phyloP scores from a whole-genome alignment of 64 coral and sea anemone species.

The Porites lutea region DNA sequence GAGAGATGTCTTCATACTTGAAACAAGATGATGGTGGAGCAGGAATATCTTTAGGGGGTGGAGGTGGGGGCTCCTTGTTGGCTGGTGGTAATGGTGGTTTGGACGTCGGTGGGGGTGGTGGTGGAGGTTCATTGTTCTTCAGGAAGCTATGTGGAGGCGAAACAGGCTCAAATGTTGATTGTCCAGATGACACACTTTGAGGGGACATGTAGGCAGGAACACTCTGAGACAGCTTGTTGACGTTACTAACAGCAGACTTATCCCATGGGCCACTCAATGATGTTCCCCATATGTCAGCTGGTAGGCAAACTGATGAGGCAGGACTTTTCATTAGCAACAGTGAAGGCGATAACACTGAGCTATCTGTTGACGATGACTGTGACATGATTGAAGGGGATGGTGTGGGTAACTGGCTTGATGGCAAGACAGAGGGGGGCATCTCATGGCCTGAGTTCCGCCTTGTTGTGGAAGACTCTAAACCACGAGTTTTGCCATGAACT shows the following conservation, averaged over 20 bases:
- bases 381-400: conserved; percentile 68
- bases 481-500: conserved; percentile 28
- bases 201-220: conserved; percentile 63
- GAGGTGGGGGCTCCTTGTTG: conserved; percentile 44
- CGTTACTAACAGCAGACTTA: neutral
- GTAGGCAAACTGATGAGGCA: conserved; percentile 31
- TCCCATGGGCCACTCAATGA: conserved; percentile 24
- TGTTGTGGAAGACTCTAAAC: neutral
- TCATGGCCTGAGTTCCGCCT: conserved; percentile 28
- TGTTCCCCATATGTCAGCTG: conserved; percentile 2
- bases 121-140: conserved; percentile 71
- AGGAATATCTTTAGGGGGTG: conserved; percentile 64
- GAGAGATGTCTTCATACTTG: conserved; percentile 93
- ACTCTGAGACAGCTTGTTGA: conserved; percentile 48
- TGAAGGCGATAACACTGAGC: conserved; percentile 47
- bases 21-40: conserved; percentile 60
- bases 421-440: neutral
- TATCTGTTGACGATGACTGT: conserved; percentile 65
- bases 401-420: conserved; percentile 50
- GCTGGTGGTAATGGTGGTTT: conserved; percentile 30
- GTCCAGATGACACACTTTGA: conserved; percentile 66
- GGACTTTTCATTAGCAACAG: conserved; percentile 32
- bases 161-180: conserved; percentile 91
- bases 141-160: conserved; percentile 77
- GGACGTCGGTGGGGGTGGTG: conserved; percentile 64